A percentile compares a stretch with the other conserved stretches of the same genome.
phyloP scores from a whole-genome alignment of 30 jellyfish, hydroid and myxozoan genomes.

The Catostylus mosaicus region DNA sequence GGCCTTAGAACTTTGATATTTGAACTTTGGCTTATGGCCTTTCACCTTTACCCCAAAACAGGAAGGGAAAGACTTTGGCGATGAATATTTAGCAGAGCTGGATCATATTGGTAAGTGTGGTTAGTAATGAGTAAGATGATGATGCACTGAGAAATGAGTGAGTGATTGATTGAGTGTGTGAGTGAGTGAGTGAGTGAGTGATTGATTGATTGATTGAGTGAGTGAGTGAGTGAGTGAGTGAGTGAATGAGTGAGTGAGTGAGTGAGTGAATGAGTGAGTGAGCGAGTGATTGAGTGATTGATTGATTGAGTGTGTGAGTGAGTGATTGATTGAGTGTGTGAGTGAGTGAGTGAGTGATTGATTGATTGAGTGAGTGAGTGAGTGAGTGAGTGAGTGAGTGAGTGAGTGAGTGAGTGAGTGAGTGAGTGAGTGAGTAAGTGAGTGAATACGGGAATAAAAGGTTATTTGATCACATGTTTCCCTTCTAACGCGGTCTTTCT shows the following conservation, averaged over 20 bases:
- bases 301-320: background rate
- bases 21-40: background rate
- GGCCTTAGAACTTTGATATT: background rate
- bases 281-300: background rate
- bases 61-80: slow-evolving; percentile 95
- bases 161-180: background rate
- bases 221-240: slow-evolving; percentile 1
- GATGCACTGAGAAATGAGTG: background rate
- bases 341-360: background rate
- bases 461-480: background rate
- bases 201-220: background rate
- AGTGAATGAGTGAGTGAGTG: background rate
- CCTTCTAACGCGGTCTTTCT: background rate
- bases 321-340: background rate
- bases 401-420: background rate
- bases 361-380: background rate
- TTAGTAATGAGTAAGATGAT: background rate
- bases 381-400: slow-evolving; percentile 1
- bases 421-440: slow-evolving; percentile 1
- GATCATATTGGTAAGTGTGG: slow-evolving; percentile 78
- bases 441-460: background rate
- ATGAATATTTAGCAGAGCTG: slow-evolving; percentile 92
- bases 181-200: background rate
- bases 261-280: background rate
- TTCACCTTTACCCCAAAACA: background rate